These are phyloP conservation scores for Chaetodon trifascialis DNA, from an alignment of 2,113 vertebrate genomes.

Conservation along the genomic window DNA sequence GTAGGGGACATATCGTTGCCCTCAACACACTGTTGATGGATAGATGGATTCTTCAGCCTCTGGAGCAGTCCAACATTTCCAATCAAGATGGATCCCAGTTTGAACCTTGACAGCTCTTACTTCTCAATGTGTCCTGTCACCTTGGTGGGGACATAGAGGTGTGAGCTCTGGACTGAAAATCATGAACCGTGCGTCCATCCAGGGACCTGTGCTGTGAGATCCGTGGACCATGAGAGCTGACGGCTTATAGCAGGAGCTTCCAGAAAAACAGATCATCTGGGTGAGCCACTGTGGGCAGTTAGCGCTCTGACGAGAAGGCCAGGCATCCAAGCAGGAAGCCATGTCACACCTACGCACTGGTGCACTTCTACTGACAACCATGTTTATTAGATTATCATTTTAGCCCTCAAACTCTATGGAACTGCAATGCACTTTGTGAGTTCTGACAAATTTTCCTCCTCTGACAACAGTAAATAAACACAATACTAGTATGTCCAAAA, in stretches of 20 bases:
- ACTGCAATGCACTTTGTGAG: neutral
- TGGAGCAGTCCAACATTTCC: neutral
- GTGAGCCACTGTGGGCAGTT: conserved; percentile 28
- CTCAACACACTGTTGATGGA: neutral
- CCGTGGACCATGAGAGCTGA: conserved; percentile 34
- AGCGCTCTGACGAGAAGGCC: conserved; percentile 18
- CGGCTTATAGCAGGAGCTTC: conserved; percentile 35
- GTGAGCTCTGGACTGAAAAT: conserved; percentile 21
- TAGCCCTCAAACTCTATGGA: conserved; percentile 10
- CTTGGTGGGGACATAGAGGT: conserved; percentile 5
- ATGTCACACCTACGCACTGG: conserved; percentile 30
- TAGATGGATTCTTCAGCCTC: neutral
- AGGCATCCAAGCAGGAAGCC: conserved; percentile 25
- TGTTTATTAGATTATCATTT: conserved; percentile 38
- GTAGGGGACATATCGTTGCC: neutral
- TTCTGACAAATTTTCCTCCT: neutral
- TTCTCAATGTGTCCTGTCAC: conserved; percentile 20
- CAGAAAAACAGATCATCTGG: conserved; percentile 36
- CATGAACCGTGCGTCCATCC: conserved; percentile 10
- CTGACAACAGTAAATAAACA: conserved; percentile 38
- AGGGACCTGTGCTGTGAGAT: conserved; percentile 25
- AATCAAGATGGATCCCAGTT: conserved; percentile 16
- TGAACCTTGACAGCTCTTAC: conserved; percentile 1
- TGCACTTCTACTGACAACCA: conserved; percentile 24
- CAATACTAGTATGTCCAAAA: conserved; percentile 5